Base-by-base conservation (phyloP, 2,113 vertebrate species). In the Pyxicephalus adspersus region DNA sequence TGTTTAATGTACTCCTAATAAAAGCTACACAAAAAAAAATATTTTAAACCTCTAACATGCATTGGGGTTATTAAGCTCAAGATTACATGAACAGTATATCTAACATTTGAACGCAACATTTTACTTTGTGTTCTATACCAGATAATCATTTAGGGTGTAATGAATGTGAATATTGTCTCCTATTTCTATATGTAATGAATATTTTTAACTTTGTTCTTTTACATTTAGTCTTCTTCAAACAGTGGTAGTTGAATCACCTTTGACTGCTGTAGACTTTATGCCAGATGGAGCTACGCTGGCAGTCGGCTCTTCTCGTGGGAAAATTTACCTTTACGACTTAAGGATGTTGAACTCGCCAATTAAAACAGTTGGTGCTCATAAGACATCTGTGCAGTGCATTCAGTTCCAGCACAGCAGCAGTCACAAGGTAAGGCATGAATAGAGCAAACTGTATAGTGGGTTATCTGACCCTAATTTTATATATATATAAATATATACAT, bases 211-310 rank as follows among this genome's bases (percentile, higher is more conserved):
- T 67, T 79, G 19, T 73, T 86, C 8, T 82, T 0, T 0, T 82
- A 23, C 77, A 77, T 83, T 45, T 86, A 95, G 94, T 57, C 77
- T 92, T n/a, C 89, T 99, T 83, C 92, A 92, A 77, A 94, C 94
- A 0, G 91, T 98, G 86, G 91, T 94, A 60, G 94, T 93, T 5
- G 96, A 98, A 23, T 88, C 93, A 67, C 98, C 97, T 26, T 91
- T 99, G 50, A 98, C 97, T 4, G 91, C 97, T 0, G 92, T 99
- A 45, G 96, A 98, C 89, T 98, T 98, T 85, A 95, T 94, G 87
- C 94, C 91, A 34, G 96, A 98, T 55, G 98, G 98, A 23, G 94
- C 95, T 5, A 95, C 95, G 54, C 87, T 99, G 87, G 94, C 95
- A 11, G 87, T 96, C 57, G 98, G 98, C 67, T 95, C 96, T 82